A percentile compares a stretch with the other conserved stretches of the same genome.
These are phyloP conservation scores for Sinocyclocheilus anshuiensis DNA, from an alignment of 2,113 vertebrate species.

Conservation along the genomic window DNA sequence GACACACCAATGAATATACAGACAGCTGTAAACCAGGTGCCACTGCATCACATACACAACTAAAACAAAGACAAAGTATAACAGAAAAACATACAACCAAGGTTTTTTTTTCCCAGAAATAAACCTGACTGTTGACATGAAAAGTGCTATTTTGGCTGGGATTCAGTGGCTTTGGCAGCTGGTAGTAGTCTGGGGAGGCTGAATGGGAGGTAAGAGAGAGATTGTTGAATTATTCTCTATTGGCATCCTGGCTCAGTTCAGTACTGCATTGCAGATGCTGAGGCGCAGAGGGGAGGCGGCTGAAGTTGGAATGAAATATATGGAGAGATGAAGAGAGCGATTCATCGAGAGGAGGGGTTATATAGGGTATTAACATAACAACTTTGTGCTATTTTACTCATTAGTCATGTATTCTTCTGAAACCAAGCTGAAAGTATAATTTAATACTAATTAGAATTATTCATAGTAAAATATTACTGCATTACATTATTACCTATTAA, in stretches of 20 bases:
- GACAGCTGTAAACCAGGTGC: background rate
- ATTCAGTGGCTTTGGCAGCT: background rate
- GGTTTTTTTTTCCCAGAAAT: background rate
- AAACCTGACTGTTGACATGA: background rate
- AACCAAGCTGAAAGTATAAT: background rate
- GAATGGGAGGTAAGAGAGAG: constrained; percentile 11
- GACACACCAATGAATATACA: background rate
- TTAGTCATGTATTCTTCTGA: background rate
- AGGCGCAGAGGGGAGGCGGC: constrained; percentile 30
- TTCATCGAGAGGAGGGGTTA: background rate
- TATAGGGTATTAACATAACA: background rate
- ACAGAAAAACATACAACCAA: background rate
- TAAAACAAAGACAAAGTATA: background rate
- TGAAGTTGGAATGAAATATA: background rate
- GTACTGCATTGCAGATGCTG: constrained; percentile 61
- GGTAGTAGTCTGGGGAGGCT: background rate
- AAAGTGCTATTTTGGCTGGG: background rate
- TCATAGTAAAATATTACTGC: background rate
- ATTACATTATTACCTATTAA: background rate
- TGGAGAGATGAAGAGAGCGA: constrained; percentile 18
- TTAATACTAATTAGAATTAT: background rate
- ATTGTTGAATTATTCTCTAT: background rate
- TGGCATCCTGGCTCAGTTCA: constrained; percentile 30
- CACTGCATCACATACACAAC: background rate
- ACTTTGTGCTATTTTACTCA: background rate